A percentile compares a stretch with the other conserved stretches of the same genome.
phyloP scores from a whole-genome alignment of 1,140 invertebrate genomes.

The Globodera rostochiensis region DNA sequence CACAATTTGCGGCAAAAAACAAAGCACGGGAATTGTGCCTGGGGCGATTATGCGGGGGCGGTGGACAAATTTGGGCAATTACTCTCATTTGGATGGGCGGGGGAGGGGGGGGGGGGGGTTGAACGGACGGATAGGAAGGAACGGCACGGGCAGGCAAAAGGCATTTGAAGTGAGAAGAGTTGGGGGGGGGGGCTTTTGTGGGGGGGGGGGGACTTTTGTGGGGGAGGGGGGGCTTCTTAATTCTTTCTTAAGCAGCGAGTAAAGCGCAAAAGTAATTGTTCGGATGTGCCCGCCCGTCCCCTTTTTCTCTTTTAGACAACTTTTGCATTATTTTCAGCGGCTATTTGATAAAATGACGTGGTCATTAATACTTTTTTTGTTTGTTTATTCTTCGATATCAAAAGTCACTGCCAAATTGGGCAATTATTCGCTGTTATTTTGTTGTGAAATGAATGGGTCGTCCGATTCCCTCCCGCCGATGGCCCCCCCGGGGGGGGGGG shows the following conservation, averaged over 20 bases:
- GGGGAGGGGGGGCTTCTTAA: not conserved
- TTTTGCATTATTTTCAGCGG: not conserved
- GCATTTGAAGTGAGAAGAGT: not conserved
- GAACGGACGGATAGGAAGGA: not conserved
- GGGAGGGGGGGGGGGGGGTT: not conserved
- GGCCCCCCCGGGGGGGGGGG: no score
- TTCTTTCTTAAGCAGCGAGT: not conserved
- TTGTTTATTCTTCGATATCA: not conserved
- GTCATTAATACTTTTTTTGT: not conserved
- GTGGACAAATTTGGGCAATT: slow-evolving; percentile 15
- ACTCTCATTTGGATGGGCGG: not conserved
- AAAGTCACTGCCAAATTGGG: not conserved
- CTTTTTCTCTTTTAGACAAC: not conserved
- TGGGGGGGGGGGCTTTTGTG: not conserved
- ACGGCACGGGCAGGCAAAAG: not conserved
- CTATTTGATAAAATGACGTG: no score
- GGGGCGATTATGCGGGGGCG: not conserved
- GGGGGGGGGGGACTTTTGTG: not conserved
- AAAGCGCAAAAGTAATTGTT: not conserved
- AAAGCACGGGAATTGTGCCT: slow-evolving; percentile 13
- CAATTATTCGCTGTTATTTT: no score
- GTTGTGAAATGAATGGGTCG: no score
- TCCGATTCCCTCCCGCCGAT: no score
- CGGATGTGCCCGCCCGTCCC: no score
- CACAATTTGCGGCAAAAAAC: slow-evolving; percentile 10